phyloP scores from a whole-genome alignment of 2,888 invertebrate genomes.

The Aricia artaxerxes region DNA sequence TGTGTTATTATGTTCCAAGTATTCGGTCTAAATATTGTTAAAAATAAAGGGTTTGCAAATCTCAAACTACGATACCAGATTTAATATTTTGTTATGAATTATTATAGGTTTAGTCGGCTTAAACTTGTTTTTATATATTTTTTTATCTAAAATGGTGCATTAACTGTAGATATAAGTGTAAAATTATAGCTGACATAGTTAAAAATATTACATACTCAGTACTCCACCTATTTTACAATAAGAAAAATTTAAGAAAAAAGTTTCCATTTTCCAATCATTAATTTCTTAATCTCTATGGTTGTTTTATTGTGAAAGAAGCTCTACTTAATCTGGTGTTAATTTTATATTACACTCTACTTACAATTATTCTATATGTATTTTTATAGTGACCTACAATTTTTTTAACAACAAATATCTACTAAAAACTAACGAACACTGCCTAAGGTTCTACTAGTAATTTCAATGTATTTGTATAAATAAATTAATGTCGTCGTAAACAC shows the following conservation, averaged over 20 bases:
- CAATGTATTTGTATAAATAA: neutral
- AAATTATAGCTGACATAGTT: neutral
- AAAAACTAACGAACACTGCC: neutral
- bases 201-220: neutral
- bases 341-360: neutral
- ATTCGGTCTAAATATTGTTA: neutral
- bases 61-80: constrained; percentile 18
- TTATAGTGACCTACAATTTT: neutral
- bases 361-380: no score
- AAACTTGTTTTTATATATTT: constrained; percentile 24
- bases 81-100: constrained; percentile 24
- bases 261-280: neutral
- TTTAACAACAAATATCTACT: no score
- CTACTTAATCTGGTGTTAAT: neutral
- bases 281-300: neutral
- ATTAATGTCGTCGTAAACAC: neutral
- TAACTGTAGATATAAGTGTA: neutral
- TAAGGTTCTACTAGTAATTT: neutral
- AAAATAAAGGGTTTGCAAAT: constrained; percentile 3
- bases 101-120: constrained; percentile 8
- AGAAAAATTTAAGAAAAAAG: neutral
- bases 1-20: neutral
- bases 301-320: neutral
- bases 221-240: neutral
- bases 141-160: constrained; percentile 29